Evolutionary conservation across 2,888 invertebrate species (phyloP).

Genomic region (Pseudococcus jackbeardsleyi): DNA sequence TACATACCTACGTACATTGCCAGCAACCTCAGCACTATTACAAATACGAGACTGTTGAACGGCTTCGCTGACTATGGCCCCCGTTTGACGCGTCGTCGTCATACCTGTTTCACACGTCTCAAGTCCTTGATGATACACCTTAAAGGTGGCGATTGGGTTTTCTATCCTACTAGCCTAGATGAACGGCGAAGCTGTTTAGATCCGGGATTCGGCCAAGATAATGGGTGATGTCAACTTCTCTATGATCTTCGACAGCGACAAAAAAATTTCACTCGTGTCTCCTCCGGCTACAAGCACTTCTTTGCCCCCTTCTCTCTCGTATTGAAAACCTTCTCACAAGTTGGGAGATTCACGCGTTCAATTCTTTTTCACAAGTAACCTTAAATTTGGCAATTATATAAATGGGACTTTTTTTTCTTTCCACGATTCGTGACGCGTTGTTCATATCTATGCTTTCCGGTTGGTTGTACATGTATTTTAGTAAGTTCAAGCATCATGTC

Average conservation of each 20-base stretch:
- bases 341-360: not conserved
- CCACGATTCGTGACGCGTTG: not conserved
- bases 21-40: not conserved
- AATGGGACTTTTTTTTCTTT: not conserved
- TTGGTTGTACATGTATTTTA: not conserved
- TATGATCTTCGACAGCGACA: constrained; percentile 9
- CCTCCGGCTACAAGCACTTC: not conserved
- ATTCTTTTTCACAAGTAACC: not conserved
- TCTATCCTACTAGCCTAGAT: constrained; percentile 28
- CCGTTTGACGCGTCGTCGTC: not conserved
- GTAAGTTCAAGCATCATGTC: not conserved
- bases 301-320: not conserved
- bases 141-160: constrained; percentile 8
- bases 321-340: not conserved
- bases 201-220: constrained; percentile 8
- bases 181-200: not conserved
- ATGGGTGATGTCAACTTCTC: constrained; percentile 8
- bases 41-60: not conserved
- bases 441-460: not conserved
- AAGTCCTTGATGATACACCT: constrained; percentile 21
- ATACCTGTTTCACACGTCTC: constrained; percentile 11
- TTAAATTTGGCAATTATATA: not conserved
- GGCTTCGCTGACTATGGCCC: constrained; percentile 3
- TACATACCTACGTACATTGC: constrained; percentile 12
- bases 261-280: constrained; percentile 8